Evolutionary conservation across 2,113 vertebrate genomes (phyloP).

Genomic region (Callipepla californica): DNA sequence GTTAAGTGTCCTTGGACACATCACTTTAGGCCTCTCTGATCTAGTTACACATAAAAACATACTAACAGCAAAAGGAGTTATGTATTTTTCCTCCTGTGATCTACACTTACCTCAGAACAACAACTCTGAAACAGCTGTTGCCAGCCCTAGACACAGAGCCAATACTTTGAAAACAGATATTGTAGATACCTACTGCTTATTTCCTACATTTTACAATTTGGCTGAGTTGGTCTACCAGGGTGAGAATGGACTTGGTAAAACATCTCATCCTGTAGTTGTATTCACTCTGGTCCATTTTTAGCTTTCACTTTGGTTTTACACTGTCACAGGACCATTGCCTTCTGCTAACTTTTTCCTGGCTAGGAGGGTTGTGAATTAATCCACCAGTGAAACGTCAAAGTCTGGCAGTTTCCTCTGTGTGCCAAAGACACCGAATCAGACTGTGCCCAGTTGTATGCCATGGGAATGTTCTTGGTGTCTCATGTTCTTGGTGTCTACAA

Average conservation of each 20-base stretch:
- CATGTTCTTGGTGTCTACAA: not conserved
- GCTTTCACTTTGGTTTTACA: not conserved
- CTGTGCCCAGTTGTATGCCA: not conserved
- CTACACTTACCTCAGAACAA: not conserved
- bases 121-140: not conserved
- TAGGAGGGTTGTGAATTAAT: not conserved
- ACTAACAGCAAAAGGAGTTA: not conserved
- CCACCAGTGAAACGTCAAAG: not conserved
- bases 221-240: not conserved
- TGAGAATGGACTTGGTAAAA: not conserved
- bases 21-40: not conserved
- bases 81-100: rapidly evolving
- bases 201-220: not conserved
- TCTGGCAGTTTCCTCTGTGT: rapidly evolving
- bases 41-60: not conserved
- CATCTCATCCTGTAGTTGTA: not conserved
- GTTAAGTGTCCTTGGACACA: not conserved
- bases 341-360: not conserved
- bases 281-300: not conserved
- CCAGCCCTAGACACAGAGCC: no score
- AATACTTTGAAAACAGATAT: not conserved
- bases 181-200: not conserved
- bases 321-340: not conserved
- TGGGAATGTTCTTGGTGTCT: not conserved
- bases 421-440: not conserved